Evolutionary conservation across 2,113 vertebrate species (phyloP), one percentile per base, ranked within the genome.

Genomic region (Trematocara zebra): DNA sequence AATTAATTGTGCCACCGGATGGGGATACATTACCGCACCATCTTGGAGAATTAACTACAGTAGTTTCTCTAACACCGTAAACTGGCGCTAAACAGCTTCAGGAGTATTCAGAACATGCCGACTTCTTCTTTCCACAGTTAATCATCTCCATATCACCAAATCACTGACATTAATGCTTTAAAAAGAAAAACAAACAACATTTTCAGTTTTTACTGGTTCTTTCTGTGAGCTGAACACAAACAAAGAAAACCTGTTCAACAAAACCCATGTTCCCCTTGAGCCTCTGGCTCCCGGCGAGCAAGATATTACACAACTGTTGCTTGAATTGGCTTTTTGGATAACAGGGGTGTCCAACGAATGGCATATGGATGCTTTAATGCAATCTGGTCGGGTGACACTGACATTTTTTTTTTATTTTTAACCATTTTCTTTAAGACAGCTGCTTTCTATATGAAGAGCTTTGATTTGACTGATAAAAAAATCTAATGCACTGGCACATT

Each of bases 321-420:
- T 76, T 86, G 69, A 87, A 90, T 74, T 11, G 87, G 74, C 57
- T 23, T 17, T 47, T 12, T 88, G 78, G 40, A 83, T 59, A 11
- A 40, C 20, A 72, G 47, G 44, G 84, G 86, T 87, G 85, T 89
- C 78, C 52, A 57, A 31, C 37, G 52, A 79, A 74, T 82, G 79
- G 80, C 89, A 91, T 92, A 85, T 89, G 92, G 89, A 91, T 57
- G 85, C 47, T 79, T 93, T 87, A 74, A 89, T 80, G 31, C 14
- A 69, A 90, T 88, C 76, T 90, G 89, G 8, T 37, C 84, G 26
- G 1, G 54, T 14, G 87, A 69, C 35, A 56, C 56, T 18, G 49
- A 84, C 10, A 42, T 86, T 40, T 37, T 37, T 3, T 35, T 47
- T 35, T 37, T 28, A 0, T 9, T 31, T 31, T 33, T 4, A 20